These are phyloP conservation scores for Drosophila planitibia DNA, from an alignment of 2,888 invertebrate species.

Conservation along the genomic window DNA sequence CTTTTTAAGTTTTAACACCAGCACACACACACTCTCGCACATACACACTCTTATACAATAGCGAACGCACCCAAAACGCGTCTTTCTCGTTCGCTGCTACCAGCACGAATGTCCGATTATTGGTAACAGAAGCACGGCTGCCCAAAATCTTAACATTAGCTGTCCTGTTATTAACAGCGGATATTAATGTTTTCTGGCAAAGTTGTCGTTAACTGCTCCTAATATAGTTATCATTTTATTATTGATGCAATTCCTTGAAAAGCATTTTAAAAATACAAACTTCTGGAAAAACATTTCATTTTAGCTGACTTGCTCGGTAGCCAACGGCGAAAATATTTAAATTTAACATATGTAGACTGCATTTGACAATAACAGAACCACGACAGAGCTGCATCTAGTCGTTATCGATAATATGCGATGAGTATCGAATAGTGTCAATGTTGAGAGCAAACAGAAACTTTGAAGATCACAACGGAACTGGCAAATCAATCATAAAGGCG, in stretches of 20 bases:
- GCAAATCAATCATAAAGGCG: background rate
- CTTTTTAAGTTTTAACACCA: conserved; percentile 53
- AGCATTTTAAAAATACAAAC: background rate
- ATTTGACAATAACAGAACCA: background rate
- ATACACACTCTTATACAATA: conserved; percentile 28
- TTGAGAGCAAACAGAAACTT: background rate
- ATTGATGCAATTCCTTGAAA: background rate
- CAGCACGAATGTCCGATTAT: conserved; percentile 58
- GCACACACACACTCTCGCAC: conserved; percentile 28
- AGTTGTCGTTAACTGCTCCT: no score
- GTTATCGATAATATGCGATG: conserved; percentile 27
- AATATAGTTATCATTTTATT: background rate
- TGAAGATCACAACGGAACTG: background rate
- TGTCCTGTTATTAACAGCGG: conserved; percentile 46
- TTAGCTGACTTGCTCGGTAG: background rate
- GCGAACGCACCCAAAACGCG: conserved; percentile 63
- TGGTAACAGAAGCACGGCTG: conserved; percentile 21
- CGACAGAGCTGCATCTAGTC: background rate
- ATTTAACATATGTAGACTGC: conserved; percentile 33
- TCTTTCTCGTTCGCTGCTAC: conserved; percentile 65
- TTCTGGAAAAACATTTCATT: background rate
- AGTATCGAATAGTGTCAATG: background rate
- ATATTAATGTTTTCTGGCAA: background rate
- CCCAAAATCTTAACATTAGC: conserved; percentile 24
- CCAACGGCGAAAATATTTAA: conserved; percentile 19